These are phyloP conservation scores for Meles meles DNA, from an alignment of 2,113 vertebrate species.

Conservation along the genomic window DNA sequence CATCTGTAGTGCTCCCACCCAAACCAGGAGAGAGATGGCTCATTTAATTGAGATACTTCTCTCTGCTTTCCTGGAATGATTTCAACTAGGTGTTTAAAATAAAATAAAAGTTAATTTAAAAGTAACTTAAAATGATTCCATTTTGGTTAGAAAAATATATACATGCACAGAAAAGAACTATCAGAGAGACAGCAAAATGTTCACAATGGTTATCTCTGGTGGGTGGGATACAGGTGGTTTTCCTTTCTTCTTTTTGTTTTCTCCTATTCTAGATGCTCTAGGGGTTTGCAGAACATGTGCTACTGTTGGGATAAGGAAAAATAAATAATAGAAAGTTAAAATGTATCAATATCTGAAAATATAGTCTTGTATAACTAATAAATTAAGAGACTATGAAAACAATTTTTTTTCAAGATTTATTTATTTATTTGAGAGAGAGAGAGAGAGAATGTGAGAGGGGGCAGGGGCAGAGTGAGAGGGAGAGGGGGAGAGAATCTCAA, in stretches of 20 bases:
- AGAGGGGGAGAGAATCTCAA: neutral
- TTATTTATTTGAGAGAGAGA: neutral
- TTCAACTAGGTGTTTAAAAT: neutral
- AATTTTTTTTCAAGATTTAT: neutral
- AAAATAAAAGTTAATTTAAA: neutral
- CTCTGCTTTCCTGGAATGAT: neutral
- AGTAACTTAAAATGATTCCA: neutral
- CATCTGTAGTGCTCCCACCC: no score
- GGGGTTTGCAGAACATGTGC: neutral
- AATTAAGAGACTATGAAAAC: neutral
- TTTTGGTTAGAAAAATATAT: neutral
- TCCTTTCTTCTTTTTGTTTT: neutral
- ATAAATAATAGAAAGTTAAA: neutral
- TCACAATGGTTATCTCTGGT: no score
- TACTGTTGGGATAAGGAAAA: neutral
- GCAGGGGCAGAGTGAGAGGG: neutral
- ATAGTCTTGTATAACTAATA: neutral
- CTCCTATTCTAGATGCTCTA: neutral
- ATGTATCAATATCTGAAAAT: neutral
- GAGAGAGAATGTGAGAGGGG: neutral
- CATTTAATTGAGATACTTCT: neutral
- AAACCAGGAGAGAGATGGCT: fast-evolving
- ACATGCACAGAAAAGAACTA: neutral
- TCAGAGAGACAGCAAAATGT: neutral
- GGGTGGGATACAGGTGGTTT: neutral